A percentile compares a stretch with the other conserved stretches of the same genome.
Evolutionary conservation across 2,113 vertebrate genomes (phyloP).

Genomic region (Dryoscopus gambensis): DNA sequence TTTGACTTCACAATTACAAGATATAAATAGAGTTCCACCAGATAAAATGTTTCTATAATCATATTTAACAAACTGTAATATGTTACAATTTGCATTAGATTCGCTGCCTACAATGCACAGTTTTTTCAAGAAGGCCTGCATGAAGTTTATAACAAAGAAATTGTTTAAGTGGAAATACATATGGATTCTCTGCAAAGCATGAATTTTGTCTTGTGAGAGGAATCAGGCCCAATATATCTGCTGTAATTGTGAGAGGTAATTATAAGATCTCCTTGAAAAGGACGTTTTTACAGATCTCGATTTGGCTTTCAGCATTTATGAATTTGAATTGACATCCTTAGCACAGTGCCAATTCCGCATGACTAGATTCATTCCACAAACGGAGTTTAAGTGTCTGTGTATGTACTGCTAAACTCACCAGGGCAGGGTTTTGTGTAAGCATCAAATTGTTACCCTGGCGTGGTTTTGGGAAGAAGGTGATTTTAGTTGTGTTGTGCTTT

Average conservation of each 20-base stretch:
- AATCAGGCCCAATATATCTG: constrained; percentile 3
- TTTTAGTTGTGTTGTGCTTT: background rate
- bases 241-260: constrained; percentile 36
- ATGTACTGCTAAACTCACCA: background rate
- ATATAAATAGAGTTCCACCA: background rate
- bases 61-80: constrained; percentile 19
- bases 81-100: background rate
- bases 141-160: background rate
- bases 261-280: constrained; percentile 58
- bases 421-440: background rate
- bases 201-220: background rate
- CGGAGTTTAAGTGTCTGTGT: background rate
- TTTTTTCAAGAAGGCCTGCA: background rate
- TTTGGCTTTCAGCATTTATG: constrained; percentile 60
- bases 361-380: constrained; percentile 34
- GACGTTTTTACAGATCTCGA: constrained; percentile 40
- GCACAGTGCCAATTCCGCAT: constrained; percentile 44
- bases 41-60: constrained; percentile 2
- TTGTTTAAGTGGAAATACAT: background rate
- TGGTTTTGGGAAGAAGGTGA: background rate
- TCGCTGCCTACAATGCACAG: background rate
- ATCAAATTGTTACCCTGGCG: background rate
- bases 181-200: background rate
- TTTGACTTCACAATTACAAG: background rate
- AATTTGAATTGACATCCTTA: constrained; percentile 58